Conservation (phyloP, 2,888 invertebrate species). For the Aphidoletes aphidimyza region DNA sequence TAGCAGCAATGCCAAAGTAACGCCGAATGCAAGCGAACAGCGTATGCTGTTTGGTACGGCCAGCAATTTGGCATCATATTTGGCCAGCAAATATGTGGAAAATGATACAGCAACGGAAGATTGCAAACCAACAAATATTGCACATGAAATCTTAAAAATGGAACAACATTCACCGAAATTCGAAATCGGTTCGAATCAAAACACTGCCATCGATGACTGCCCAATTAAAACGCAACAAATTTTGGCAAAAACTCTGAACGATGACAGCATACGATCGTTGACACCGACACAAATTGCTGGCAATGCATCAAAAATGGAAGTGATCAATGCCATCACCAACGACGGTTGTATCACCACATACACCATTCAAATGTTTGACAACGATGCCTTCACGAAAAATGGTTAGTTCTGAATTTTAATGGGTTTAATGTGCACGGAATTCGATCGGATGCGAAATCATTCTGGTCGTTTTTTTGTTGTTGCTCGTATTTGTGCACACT, state of each 20-base stretch:
- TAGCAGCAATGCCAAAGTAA: neutral
- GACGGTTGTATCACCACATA: constrained; percentile 41
- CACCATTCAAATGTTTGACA: constrained; percentile 35
- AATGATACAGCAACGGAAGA: neutral
- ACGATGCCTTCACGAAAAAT: constrained; percentile 33
- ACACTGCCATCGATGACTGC: constrained; percentile 2
- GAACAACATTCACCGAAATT: neutral
- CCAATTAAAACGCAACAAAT: neutral
- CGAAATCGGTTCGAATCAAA: neutral
- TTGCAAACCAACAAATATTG: neutral
- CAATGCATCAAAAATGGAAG: neutral
- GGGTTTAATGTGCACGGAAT: neutral
- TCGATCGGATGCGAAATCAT: neutral
- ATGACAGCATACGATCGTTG: constrained; percentile 18
- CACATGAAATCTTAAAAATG: neutral
- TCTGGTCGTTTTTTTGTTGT: neutral
- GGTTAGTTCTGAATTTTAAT: constrained; percentile 13
- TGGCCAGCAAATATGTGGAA: constrained; percentile 32
- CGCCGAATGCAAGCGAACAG: neutral
- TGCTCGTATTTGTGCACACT: neutral
- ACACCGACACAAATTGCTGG: neutral
- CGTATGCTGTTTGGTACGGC: neutral
- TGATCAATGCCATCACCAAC: constrained; percentile 16
- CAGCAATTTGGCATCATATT: constrained; percentile 30
- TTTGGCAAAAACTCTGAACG: neutral